Base-by-base conservation (phyloP, 2,888 invertebrate species). In the Tromatobia lineatoria region DNA sequence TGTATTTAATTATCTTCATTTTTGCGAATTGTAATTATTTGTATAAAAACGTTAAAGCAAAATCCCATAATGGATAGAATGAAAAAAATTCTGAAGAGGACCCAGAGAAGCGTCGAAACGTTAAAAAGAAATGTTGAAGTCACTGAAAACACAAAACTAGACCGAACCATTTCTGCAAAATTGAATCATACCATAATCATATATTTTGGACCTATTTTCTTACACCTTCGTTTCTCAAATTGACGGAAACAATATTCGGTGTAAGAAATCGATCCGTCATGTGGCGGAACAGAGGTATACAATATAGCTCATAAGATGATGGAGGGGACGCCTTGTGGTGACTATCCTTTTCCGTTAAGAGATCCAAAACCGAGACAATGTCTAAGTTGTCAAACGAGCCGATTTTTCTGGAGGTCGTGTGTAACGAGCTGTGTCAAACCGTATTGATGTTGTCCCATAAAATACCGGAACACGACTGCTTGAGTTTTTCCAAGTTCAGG, bases 371-470 rank as follows among this genome's bases (percentile, higher is more conserved):
- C 6, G 50, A n/a, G n/a, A 25, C 57, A 15, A 13, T 57, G 25
- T 25, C 13, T 57, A 3, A 25, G 57, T 57, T 7, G 57, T 57
- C 15, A 25, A 57, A 25, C 25, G 57, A 15, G 3, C 57, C 2
- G 57, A 57, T 57, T 6, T 57, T 25, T 57, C 25, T 1, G 57
- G 7, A 25, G 23, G 13, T 1, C 57, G 25, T 57, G 25, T 25
- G 57, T 57, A 57, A 57, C 25, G 57, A 57, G 23, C 57, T 15
- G 15, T 25, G 57, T 57, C 57, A 11, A 25, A 57, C 25, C 57
- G 57, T 57, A 57, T 57, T 25, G 25, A 25, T 57, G 57, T 3
- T 25, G 25, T 57, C 57, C 25, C 23, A 57, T 57, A 57, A 57
- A 57, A 57, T 15, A 57, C 0, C 57, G 15, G 25, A 10, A 25